Conservation (phyloP, 1,140 invertebrate genomes). For the Matsumurasca onukii region DNA sequence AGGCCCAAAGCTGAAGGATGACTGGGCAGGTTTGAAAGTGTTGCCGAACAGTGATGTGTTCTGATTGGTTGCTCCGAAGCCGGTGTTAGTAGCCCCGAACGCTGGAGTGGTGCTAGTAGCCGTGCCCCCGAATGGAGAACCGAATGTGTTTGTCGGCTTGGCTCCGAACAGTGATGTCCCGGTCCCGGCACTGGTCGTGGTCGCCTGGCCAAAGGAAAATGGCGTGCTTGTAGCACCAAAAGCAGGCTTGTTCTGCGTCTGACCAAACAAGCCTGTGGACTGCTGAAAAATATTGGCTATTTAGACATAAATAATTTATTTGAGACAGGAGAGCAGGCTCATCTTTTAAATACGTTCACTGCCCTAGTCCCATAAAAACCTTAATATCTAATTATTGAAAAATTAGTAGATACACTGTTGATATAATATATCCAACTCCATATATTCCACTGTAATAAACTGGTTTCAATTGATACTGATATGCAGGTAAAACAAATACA, state of each 20-base stretch:
- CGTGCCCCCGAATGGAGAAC: constrained; percentile 41
- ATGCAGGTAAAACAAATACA: too few relatives aligned
- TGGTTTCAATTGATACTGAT: too few relatives aligned
- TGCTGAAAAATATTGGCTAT: too few relatives aligned
- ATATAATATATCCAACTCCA: too few relatives aligned
- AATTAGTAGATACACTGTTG: too few relatives aligned
- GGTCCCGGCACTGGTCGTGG: constrained; percentile 48
- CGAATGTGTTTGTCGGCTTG: constrained; percentile 43
- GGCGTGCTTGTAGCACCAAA: constrained; percentile 48
- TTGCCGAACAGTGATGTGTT: constrained; percentile 53
- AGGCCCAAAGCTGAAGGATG: constrained; percentile 53
- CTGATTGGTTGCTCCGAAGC: constrained; percentile 49
- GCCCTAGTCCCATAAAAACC: too few relatives aligned
- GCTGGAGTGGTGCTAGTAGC: constrained; percentile 41
- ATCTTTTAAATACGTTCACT: too few relatives aligned
- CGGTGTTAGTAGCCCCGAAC: constrained; percentile 44
- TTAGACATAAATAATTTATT: too few relatives aligned
- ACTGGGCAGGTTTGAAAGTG: constrained; percentile 46
- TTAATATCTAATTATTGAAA: too few relatives aligned
- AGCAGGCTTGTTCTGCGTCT: constrained; percentile 51
- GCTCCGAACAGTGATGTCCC: constrained; percentile 48
- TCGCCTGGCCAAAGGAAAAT: constrained; percentile 52
- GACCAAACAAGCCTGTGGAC: neutral
- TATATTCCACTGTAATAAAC: too few relatives aligned
- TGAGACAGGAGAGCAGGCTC: too few relatives aligned